Evolutionary conservation across 1,140 invertebrate species (phyloP).

Genomic region (Trialeurodes vaporariorum): DNA sequence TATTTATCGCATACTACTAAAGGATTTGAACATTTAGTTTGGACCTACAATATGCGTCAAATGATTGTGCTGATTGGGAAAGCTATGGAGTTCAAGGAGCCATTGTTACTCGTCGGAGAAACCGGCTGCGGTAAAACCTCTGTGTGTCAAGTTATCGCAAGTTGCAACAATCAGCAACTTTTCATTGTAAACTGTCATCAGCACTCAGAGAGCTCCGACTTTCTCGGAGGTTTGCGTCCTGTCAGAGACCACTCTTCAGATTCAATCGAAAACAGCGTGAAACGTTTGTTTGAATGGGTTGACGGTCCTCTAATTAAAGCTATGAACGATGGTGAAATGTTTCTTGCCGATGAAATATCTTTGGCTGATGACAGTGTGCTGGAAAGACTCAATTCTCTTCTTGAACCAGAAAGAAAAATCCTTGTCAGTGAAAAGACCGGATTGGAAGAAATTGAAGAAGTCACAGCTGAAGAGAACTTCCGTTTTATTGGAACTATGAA

Average conservation of each 20-base stretch:
- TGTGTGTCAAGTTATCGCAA: slow-evolving; percentile 78
- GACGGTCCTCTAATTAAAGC: slow-evolving; percentile 89
- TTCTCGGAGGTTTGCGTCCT: slow-evolving; percentile 88
- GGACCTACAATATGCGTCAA: slow-evolving; percentile 84
- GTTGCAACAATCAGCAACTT: slow-evolving; percentile 49
- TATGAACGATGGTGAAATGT: slow-evolving; percentile 77
- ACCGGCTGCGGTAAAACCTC: slow-evolving; percentile 99
- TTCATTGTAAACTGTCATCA: slow-evolving; percentile 93
- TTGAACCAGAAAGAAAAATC: slow-evolving; percentile 82
- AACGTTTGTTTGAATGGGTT: slow-evolving; percentile 89
- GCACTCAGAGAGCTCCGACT: slow-evolving; percentile 96
- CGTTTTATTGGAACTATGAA: slow-evolving; percentile 98
- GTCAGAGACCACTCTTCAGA: slow-evolving; percentile 51
- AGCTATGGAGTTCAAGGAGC: slow-evolving; percentile 84
- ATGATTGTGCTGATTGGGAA: slow-evolving; percentile 86
- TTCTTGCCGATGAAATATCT: slow-evolving; percentile 98
- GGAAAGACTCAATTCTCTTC: slow-evolving; percentile 89
- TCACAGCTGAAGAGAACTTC: slow-evolving; percentile 69
- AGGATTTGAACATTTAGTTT: slow-evolving; percentile 72
- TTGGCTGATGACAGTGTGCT: slow-evolving; percentile 97
- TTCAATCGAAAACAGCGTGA: slow-evolving; percentile 22
- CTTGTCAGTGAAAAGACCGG: slow-evolving; percentile 79
- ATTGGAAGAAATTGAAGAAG: slow-evolving; percentile 34
- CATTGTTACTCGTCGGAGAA: slow-evolving; percentile 90
- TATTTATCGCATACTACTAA: slow-evolving; percentile 40